Conservation (phyloP, 2,797 vertebrate species). For the Argentina silus region DNA sequence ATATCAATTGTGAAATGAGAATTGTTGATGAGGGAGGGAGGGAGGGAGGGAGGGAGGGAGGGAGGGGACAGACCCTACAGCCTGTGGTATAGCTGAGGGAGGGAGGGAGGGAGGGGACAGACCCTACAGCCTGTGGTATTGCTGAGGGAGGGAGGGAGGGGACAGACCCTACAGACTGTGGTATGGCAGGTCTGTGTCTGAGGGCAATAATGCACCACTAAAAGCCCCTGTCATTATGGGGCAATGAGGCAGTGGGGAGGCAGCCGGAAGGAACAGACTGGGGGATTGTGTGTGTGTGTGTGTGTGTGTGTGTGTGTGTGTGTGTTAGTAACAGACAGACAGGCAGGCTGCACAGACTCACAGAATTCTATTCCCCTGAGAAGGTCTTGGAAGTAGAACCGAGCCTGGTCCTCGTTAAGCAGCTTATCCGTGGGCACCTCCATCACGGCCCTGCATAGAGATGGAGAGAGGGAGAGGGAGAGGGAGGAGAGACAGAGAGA, state of each 20-base stretch:
- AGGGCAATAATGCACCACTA: constrained; percentile 47
- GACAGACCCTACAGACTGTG: too few relatives aligned
- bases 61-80: not conserved
- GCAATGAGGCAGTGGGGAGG: constrained; percentile 52
- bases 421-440: constrained; percentile 93
- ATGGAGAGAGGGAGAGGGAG: not conserved
- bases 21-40: not conserved
- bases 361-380: constrained; percentile 97
- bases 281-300: not conserved
- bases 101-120: not conserved
- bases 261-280: constrained; percentile 11
- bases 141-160: not conserved
- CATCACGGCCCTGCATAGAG: constrained; percentile 89
- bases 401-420: constrained; percentile 92
- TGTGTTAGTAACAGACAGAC: not conserved
- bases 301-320: constrained; percentile 5
- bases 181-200: constrained; percentile 17
- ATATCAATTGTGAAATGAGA: too few relatives aligned
- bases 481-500: constrained; percentile 1
- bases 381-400: constrained; percentile 97
- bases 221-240: constrained; percentile 43
- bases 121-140: too few relatives aligned
- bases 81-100: too few relatives aligned
- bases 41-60: not conserved
- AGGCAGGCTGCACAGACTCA: constrained; percentile 74